Evolutionary conservation across 1,140 invertebrate species (phyloP).

Genomic region (Drosophila sturtevanti): DNA sequence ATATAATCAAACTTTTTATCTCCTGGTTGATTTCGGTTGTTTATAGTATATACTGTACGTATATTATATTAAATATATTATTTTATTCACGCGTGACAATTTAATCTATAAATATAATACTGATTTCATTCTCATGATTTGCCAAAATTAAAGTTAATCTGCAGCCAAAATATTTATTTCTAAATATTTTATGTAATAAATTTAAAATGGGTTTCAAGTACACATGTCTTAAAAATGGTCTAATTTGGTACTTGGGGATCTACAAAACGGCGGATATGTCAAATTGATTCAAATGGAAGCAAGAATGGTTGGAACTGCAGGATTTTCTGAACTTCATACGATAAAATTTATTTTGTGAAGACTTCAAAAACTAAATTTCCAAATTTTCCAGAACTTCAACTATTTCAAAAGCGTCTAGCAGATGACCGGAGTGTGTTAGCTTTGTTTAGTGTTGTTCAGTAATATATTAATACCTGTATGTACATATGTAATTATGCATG

Average conservation of each 20-base stretch:
- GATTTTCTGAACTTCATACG: not conserved
- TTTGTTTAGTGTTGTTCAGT: no score
- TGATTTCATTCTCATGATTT: not conserved
- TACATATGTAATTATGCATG: no score
- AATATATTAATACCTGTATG: no score
- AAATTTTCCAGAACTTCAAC: no score
- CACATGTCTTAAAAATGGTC: not conserved
- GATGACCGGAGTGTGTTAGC: no score
- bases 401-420: no score
- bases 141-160: not conserved
- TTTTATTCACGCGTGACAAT: not conserved
- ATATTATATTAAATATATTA: not conserved
- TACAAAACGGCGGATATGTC: not conserved
- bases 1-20: conserved; percentile 7
- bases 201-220: not conserved
- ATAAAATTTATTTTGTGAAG: no score
- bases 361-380: no score
- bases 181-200: conserved; percentile 1
- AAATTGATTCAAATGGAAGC: not conserved
- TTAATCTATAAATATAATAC: not conserved
- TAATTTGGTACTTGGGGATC: not conserved
- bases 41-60: conserved; percentile 1
- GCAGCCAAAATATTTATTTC: not conserved
- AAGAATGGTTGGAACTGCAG: not conserved
- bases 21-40: not conserved